Base-by-base conservation (phyloP, 2,888 invertebrate species). In the Drosophila pseudotalamancana region DNA sequence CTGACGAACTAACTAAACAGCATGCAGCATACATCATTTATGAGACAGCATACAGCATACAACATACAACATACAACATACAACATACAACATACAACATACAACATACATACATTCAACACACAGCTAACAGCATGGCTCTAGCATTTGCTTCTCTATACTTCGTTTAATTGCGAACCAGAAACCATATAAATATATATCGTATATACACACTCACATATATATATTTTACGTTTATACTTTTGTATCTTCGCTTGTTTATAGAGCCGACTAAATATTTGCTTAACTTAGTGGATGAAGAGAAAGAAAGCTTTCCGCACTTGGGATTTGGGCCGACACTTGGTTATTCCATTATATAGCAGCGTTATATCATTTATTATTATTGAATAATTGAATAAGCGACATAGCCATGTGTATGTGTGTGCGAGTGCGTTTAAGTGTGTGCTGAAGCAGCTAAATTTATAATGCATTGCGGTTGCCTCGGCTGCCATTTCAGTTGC, bases 331-430 rank as follows among this genome's bases (percentile, higher is more conserved):
- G 35, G 39, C 27, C 39, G 54, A 74, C 57, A 60, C 75, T 62
- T 65, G 59, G 56, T 59, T 65, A 64, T 70, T 76, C 76, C 66
- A 78, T 72, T 69, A 61, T 46, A 63, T 46, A 34, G 37, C 48
- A 64, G 57, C 64, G 37, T 65, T 56, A 70, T 70, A 78, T 65
- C 83, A 79, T 83, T 77, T 70, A 83, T 77, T 77, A 72, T 77
- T 82, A 82, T 79, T 83, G 69, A 83, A 83, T 82, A 82, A 82
- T 84, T 71, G 73, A 77, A 84, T 81, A 65, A 73, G 70, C 59
- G 53, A 54, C 19, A 34, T 43, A 19, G 56, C 39, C 49, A 39
- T 43, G 31, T n/a, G 0, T 25, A 5, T 11, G 1, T 16, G 0
- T 40, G 3, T n/a, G 2, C 16, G 27, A 16, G 11, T 43, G 27